Evolutionary conservation across 2,113 vertebrate genomes (phyloP).

Genomic region (Bos javanicus): DNA sequence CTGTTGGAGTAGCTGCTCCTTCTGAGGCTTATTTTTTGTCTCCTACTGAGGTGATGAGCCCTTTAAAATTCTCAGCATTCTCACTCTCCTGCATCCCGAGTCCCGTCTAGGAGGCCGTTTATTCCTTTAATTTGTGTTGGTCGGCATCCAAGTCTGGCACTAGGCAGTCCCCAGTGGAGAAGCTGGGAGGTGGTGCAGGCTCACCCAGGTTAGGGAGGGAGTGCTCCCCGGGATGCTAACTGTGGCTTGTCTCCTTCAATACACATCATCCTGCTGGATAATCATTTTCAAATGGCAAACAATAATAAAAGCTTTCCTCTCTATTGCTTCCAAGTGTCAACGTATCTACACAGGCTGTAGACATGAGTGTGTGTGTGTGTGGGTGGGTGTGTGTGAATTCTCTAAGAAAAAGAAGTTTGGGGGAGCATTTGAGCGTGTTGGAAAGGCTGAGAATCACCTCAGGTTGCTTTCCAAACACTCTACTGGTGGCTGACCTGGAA

Average conservation of each 20-base stretch:
- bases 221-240: neutral
- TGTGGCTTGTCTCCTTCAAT: neutral
- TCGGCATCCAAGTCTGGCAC: constrained; percentile 29
- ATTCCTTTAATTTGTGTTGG: constrained; percentile 42
- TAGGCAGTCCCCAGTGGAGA: neutral
- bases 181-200: neutral
- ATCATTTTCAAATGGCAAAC: constrained; percentile 61
- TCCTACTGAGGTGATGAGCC: constrained; percentile 53
- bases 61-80: constrained; percentile 32
- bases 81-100: neutral
- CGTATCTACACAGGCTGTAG: neutral
- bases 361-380: neutral
- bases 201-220: constrained; percentile 43
- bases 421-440: neutral
- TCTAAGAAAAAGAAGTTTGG: neutral
- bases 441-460: neutral
- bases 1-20: neutral
- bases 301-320: constrained; percentile 61
- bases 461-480: neutral
- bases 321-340: constrained; percentile 48
- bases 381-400: neutral
- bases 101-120: neutral
- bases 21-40: constrained; percentile 5
- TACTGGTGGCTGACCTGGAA: neutral
- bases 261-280: neutral